Percentiles rank a stretch among this genome's conserved stretches.
Conservation (phyloP, 2,113 vertebrate genomes). For the Anhinga rufa region DNA sequence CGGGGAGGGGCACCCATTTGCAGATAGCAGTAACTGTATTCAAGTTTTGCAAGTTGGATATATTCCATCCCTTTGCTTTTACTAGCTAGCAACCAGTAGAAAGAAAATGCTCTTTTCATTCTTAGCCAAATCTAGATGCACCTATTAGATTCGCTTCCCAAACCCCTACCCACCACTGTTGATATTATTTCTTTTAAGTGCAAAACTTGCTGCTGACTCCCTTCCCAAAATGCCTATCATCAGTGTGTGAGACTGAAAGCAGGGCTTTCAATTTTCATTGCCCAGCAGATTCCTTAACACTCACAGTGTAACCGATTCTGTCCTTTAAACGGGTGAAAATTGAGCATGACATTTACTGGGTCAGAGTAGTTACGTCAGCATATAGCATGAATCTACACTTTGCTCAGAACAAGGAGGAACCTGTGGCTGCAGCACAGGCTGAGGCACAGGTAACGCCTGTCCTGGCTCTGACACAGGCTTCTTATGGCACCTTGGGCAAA, state of each 20-base stretch:
- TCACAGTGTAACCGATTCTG: background rate
- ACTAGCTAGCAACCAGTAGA: constrained; percentile 21
- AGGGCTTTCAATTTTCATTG: background rate
- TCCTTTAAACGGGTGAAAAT: background rate
- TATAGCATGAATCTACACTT: too few relatives aligned
- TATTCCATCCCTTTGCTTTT: constrained; percentile 37
- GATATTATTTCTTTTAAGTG: background rate
- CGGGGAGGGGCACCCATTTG: constrained; percentile 71
- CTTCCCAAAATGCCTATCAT: background rate
- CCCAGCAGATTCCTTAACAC: background rate
- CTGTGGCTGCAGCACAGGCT: background rate
- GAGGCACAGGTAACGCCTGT: background rate
- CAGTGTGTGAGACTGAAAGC: background rate
- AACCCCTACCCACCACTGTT: background rate
- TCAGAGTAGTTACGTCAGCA: background rate
- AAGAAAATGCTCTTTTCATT: constrained; percentile 21
- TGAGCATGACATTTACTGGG: background rate
- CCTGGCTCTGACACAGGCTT: background rate
- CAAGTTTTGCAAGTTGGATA: constrained; percentile 48
- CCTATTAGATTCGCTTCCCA: background rate
- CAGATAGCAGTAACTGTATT: constrained; percentile 72
- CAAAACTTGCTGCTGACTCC: background rate
- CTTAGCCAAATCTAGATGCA: background rate
- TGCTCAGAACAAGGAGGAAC: background rate
- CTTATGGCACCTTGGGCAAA: background rate